Base-by-base conservation (phyloP, 2,797 vertebrate genomes). In the Eulemur rubriventer region DNA sequence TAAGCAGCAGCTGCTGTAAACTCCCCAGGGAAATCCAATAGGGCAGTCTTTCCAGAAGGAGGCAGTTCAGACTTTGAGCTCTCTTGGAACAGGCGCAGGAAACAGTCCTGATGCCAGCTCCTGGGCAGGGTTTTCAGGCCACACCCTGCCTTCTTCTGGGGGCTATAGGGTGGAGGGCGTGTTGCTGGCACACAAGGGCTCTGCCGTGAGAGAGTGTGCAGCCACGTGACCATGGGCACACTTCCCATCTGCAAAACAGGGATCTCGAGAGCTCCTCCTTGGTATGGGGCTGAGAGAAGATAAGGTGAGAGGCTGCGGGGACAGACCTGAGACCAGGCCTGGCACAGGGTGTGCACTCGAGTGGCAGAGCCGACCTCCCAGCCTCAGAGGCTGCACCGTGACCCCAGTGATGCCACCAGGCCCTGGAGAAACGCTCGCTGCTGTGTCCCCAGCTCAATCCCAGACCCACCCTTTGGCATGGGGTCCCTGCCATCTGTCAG, bases 151-250 rank as follows among this genome's bases (percentile, higher is more conserved):
- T 67, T 43, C 43, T 33, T 38, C 73, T 69, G 91, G 73, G 0
- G 0, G 46, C 26, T 1, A 7, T 7, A 0, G 84, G 75, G 33
- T 2, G 17, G 20, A 24, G 11, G 57, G 16, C 3, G 1, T 46
- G 46, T 57, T 41, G 16, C 46, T 0, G 7, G 75, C 26, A 30
- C 0, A 0, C 38, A 4, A 16, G 4, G 50, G n/a, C 20, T 81
- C 70, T 48, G 82, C 0, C 0, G 24, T 26, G 14, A 0, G 10
- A 35, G 26, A 2, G 11, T 0, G 1, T 35, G 63, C 2, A 4
- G 65, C 50, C 4, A 14, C 3, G 7, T 9, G 70, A 10, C 50
- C 1, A 0, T 75, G 48, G 43, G 48, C n/a, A 57, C 1, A 7
- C 24, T 38, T 69, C n/a, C 16, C 6, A 1, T 20, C 63, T 84